Conservation (phyloP, 2,888 invertebrate genomes). For the Tetranychus piercei region DNA sequence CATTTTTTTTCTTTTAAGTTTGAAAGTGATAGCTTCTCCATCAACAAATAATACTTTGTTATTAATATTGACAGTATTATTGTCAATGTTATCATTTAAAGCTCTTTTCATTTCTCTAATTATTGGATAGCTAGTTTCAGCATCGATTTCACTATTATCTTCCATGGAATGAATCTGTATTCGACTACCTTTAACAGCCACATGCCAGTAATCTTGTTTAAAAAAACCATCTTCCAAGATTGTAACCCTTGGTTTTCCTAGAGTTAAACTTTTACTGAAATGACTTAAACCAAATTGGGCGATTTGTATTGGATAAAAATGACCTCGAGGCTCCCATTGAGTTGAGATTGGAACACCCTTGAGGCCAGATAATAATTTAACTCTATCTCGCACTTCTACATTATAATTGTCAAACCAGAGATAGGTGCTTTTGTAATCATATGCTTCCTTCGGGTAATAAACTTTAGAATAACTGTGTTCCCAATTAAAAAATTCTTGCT, state of each 20-base stretch:
- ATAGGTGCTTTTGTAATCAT: slow-evolving; percentile 73
- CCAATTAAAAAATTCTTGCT: slow-evolving; percentile 73
- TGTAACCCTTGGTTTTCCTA: slow-evolving; percentile 54
- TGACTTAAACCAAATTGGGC: slow-evolving; percentile 94
- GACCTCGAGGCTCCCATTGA: slow-evolving; percentile 87
- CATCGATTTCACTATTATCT: not conserved
- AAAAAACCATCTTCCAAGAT: slow-evolving; percentile 37
- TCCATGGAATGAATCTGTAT: not conserved
- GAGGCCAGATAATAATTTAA: slow-evolving; percentile 80
- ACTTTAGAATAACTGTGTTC: slow-evolving; percentile 81
- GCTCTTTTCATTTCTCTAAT: too few species aligned
- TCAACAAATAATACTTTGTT: too few species aligned
- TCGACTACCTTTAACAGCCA: not conserved
- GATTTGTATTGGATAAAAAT: slow-evolving; percentile 94
- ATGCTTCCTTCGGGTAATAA: slow-evolving; percentile 67
- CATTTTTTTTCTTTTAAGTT: too few species aligned
- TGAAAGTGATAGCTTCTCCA: too few species aligned
- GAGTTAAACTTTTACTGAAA: slow-evolving; percentile 80
- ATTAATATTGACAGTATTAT: not conserved
- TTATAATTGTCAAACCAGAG: slow-evolving; percentile 96
- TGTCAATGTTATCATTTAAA: too few species aligned
- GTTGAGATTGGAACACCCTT: slow-evolving; percentile 85
- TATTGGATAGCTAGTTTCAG: not conserved
- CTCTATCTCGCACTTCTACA: slow-evolving; percentile 83
- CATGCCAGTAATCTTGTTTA: not conserved